phyloP scores from a whole-genome alignment of 2,888 invertebrate species.

The Ornithoptera priamus region DNA sequence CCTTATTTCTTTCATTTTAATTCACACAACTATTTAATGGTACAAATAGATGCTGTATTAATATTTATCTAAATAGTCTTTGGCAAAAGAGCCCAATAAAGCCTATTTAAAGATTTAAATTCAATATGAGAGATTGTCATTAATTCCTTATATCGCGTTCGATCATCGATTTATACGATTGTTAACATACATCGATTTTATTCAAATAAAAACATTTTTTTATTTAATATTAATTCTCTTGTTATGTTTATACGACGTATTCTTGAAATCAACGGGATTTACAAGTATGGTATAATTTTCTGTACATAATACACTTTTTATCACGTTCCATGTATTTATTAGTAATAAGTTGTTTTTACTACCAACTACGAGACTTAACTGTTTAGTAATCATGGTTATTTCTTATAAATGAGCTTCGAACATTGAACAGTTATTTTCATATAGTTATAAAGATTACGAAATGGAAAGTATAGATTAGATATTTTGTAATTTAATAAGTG shows the following conservation, averaged over 20 bases:
- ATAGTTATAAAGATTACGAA: not conserved
- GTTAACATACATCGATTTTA: no score
- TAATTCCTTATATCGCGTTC: no score
- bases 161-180: no score
- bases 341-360: constrained; percentile 25
- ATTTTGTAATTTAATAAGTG: no score
- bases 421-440: constrained; percentile 6
- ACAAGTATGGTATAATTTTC: not conserved
- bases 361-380: constrained; percentile 17
- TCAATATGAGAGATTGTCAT: no score
- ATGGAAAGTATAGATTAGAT: no score
- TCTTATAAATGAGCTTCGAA: not conserved
- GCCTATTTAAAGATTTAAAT: no score
- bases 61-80: not conserved
- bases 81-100: not conserved
- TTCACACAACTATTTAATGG: not conserved
- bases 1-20: not conserved
- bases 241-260: no score
- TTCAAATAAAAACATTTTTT: no score
- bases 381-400: constrained; percentile 18
- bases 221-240: no score
- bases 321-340: constrained; percentile 5
- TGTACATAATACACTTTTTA: not conserved
- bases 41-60: not conserved
- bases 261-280: no score